Percentiles rank a stretch among this genome's conserved stretches.
These are phyloP conservation scores for Drosophila histrio DNA, from an alignment of 2,888 invertebrate genomes.

Conservation along the genomic window DNA sequence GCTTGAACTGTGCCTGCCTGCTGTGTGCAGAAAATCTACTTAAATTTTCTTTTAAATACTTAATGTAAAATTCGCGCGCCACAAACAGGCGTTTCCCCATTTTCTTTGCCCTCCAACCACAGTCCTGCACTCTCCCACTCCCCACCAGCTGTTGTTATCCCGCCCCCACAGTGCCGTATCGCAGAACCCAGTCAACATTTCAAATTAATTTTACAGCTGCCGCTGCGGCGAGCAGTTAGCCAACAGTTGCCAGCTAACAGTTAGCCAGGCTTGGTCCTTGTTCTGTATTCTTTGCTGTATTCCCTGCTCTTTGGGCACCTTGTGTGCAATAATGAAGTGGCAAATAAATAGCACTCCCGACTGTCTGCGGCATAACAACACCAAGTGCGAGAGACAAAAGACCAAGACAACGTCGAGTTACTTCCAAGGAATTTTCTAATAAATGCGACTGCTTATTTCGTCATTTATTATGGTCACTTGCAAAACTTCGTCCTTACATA, in stretches of 20 bases:
- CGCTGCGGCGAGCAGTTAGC: conserved; percentile 40
- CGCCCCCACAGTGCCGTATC: not conserved
- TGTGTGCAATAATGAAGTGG: conserved; percentile 69
- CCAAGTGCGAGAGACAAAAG: conserved; percentile 27
- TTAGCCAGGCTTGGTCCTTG: conserved; percentile 21
- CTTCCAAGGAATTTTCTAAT: conserved; percentile 35
- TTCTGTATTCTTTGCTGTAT: not conserved
- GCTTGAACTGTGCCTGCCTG: not conserved
- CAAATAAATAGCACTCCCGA: conserved; percentile 67
- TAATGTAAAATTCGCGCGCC: conserved; percentile 38
- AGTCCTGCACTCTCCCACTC: not conserved
- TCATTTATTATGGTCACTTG: conserved; percentile 54
- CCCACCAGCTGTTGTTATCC: not conserved
- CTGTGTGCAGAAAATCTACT: conserved; percentile 13
- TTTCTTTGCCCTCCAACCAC: conserved; percentile 5
- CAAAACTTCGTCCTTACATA: conserved; percentile 9
- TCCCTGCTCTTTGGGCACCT: conserved; percentile 34
- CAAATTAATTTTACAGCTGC: conserved; percentile 76
- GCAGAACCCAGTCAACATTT: conserved; percentile 53
- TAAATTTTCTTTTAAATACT: conserved; percentile 51
- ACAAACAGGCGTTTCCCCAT: conserved; percentile 29
- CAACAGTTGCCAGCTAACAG: conserved; percentile 30
- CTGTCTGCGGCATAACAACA: conserved; percentile 36
- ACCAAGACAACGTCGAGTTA: conserved; percentile 18
- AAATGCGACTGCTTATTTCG: conserved; percentile 62